Percentiles rank a stretch among this genome's conserved stretches.
Conservation (phyloP, 2,888 invertebrate species). For the Trachelus troglodyta region DNA sequence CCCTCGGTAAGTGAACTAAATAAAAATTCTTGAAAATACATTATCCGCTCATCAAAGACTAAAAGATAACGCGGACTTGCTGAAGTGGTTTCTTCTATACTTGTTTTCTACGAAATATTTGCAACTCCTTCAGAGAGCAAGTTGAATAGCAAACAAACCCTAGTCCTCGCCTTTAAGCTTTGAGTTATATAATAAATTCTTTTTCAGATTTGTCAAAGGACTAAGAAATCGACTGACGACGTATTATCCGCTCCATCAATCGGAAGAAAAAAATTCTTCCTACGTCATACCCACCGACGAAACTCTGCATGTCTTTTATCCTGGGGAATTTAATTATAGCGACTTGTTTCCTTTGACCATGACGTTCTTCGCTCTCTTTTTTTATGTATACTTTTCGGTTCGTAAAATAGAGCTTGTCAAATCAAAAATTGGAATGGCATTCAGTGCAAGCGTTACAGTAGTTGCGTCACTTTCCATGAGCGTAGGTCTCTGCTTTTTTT, state of each 20-base stretch:
- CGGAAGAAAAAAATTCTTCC: slow-evolving; percentile 59
- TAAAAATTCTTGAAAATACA: slow-evolving; percentile 1
- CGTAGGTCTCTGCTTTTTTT: slow-evolving; percentile 87
- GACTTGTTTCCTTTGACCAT: slow-evolving; percentile 87
- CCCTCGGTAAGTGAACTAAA: slow-evolving; percentile 71
- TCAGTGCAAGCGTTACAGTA: slow-evolving; percentile 90
- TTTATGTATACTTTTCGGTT: slow-evolving; percentile 95
- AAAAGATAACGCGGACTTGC: slow-evolving; percentile 6
- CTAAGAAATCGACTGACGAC: slow-evolving; percentile 76
- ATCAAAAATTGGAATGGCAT: slow-evolving; percentile 87
- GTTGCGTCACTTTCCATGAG: slow-evolving; percentile 92
- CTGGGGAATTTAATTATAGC: slow-evolving; percentile 86
- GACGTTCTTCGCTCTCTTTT: slow-evolving; percentile 86
- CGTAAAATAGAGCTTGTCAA: slow-evolving; percentile 94
- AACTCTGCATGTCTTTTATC: slow-evolving; percentile 85
- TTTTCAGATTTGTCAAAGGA: slow-evolving; percentile 79
- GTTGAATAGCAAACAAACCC: not conserved
- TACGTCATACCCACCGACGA: slow-evolving; percentile 51
- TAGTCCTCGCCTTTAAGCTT: not conserved
- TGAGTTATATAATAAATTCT: slow-evolving; percentile 24
- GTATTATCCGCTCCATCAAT: slow-evolving; percentile 80
- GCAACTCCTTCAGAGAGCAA: not conserved
- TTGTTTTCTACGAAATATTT: slow-evolving; percentile 12
- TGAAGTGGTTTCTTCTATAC: slow-evolving; percentile 8
- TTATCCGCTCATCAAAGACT: not conserved